phyloP scores from a whole-genome alignment of 1,140 invertebrate species.

The Drosophila sucinea region DNA sequence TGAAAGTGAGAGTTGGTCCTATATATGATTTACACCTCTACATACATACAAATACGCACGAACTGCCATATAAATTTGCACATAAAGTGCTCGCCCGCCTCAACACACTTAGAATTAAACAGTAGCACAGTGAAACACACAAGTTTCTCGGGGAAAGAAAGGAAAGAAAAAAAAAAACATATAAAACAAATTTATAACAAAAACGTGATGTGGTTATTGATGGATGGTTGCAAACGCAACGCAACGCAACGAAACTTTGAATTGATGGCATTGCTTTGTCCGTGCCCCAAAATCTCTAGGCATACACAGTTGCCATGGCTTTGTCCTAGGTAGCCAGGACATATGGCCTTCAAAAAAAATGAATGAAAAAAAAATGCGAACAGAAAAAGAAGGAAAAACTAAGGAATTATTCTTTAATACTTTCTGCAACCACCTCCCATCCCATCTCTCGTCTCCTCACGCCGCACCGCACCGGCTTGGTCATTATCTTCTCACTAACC shows the following conservation, averaged over 20 bases:
- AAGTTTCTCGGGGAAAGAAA: not conserved
- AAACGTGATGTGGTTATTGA: slow-evolving; percentile 78
- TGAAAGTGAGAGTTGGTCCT: not conserved
- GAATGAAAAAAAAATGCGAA: not conserved
- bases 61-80: slow-evolving; percentile 55
- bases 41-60: slow-evolving; percentile 31
- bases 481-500: slow-evolving; percentile 14
- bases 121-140: slow-evolving; percentile 15
- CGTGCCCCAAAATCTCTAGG: slow-evolving; percentile 39
- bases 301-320: slow-evolving; percentile 7
- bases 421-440: not conserved
- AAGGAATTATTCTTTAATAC: slow-evolving; percentile 14
- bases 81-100: slow-evolving; percentile 50
- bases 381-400: not conserved
- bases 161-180: slow-evolving; percentile 50
- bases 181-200: slow-evolving; percentile 80
- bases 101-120: slow-evolving; percentile 31
- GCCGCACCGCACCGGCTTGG: not conserved
- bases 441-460: not conserved
- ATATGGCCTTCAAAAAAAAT: slow-evolving; percentile 13
- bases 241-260: slow-evolving; percentile 14
- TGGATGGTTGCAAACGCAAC: slow-evolving; percentile 50
- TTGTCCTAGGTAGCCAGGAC: slow-evolving; percentile 7
- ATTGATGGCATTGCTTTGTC: slow-evolving; percentile 47
- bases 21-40: slow-evolving; percentile 51